Percentiles rank a stretch among this genome's conserved stretches.
These are phyloP conservation scores for Labrus mixtus DNA, from an alignment of 2,113 vertebrate genomes.

Conservation along the genomic window DNA sequence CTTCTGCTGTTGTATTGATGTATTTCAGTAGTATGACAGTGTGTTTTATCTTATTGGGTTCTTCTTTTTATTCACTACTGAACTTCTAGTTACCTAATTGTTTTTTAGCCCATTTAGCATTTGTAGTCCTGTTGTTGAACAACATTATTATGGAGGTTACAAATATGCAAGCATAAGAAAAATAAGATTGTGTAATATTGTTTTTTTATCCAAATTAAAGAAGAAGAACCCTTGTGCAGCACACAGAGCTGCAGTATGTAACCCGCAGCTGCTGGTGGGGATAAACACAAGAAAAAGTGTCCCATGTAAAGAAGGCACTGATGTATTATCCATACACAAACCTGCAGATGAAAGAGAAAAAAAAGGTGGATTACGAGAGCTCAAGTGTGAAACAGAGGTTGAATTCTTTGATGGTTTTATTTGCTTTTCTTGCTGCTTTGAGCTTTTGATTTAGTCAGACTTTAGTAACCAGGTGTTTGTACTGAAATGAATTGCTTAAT, in stretches of 20 bases:
- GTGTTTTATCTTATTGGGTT: constrained; percentile 1
- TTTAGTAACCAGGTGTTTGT: constrained; percentile 24
- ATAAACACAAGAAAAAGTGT: too few species aligned
- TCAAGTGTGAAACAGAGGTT: constrained; percentile 25
- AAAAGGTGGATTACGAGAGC: not conserved
- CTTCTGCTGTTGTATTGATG: constrained; percentile 6
- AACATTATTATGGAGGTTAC: too few species aligned
- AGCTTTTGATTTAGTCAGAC: constrained; percentile 11
- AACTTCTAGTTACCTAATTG: not conserved
- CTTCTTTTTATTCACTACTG: not conserved
- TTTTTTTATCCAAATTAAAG: too few species aligned
- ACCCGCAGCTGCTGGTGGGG: too few species aligned
- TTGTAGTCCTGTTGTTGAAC: too few species aligned
- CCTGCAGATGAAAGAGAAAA: too few species aligned
- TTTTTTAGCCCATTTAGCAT: not conserved
- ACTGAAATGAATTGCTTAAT: constrained; percentile 13
- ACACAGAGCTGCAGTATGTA: too few species aligned
- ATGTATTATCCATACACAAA: too few species aligned
- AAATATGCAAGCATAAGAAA: too few species aligned
- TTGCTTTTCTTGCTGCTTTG: constrained; percentile 14
- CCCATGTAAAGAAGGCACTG: too few species aligned
- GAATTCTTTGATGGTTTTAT: constrained; percentile 41
- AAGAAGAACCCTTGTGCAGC: too few species aligned
- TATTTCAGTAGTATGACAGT: not conserved
- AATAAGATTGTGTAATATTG: too few species aligned